A percentile compares a stretch with the other conserved stretches of the same genome.
phyloP scores from a whole-genome alignment of 2,113 vertebrate species.

The Astur gentilis region DNA sequence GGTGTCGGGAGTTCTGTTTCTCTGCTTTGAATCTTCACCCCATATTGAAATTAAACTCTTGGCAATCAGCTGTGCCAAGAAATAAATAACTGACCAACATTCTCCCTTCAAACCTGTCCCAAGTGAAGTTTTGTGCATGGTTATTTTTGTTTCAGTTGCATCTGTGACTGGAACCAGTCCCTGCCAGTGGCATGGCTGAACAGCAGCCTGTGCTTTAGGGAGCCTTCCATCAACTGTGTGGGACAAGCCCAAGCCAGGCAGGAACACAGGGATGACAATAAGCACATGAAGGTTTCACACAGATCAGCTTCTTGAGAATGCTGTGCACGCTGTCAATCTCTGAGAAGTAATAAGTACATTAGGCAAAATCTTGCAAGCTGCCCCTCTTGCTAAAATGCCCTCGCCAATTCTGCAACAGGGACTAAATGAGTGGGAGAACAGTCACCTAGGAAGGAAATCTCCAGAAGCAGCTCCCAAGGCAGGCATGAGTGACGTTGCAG shows the following conservation, averaged over 20 bases:
- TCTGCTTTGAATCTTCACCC: neutral
- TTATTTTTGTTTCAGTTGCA: neutral
- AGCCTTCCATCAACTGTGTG: neutral
- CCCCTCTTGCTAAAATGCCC: neutral
- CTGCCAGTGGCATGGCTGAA: neutral
- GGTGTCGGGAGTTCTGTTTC: neutral
- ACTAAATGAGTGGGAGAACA: neutral
- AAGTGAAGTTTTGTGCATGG: neutral
- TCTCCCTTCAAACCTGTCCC: neutral
- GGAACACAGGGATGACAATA: neutral
- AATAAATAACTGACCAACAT: neutral
- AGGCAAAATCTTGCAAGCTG: neutral
- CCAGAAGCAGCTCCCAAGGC: neutral
- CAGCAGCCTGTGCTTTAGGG: neutral
- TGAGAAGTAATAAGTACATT: neutral
- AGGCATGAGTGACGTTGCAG: neutral
- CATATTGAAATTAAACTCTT: neutral
- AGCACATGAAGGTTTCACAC: neutral
- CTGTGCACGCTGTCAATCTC: rapidly evolving
- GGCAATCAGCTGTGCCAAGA: neutral
- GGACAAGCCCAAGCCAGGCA: neutral
- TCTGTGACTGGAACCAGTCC: neutral
- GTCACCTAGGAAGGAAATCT: neutral
- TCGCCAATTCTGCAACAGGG: neutral
- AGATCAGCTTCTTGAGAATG: neutral